Base-by-base conservation (phyloP, 1,140 invertebrate species). In the Bombyx mandarina region DNA sequence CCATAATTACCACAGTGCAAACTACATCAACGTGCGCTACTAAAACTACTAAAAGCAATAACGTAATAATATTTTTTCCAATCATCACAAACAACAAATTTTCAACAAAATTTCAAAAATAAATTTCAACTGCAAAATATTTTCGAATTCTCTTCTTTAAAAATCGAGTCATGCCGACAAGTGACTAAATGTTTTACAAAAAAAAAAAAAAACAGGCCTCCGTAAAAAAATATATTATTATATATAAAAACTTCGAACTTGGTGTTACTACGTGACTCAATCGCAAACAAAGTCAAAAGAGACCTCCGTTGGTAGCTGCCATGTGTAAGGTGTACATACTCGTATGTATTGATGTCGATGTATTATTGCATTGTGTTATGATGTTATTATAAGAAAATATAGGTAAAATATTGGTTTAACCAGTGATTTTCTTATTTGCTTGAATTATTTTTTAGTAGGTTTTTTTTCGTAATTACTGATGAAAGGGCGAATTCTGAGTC, bases 221-320 rank as follows among this genome's bases (percentile, higher is more conserved):
- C 63, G 69, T 69, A 71, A 63, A 58, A 61, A 63, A 61, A 63
- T 67, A 75, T 63, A 62, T 18, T 18, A 18, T 18, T 18, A 18
- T 57, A 56, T 49, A 47, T 51, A 59, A 63, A 60, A 66, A 65
- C 62, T 65, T 63, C 63, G 51, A 65, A 56, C 59, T 52, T 57
- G 65, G 52, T 59, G 46, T 54, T 61, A 65, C 65, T 79, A 77
- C 67, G 69, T 79, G 73, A 69, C 68, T 68, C 61, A 71, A 73
- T 69, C 60, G 63, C 49, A 66, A 65, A 63, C 62, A 71, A 75
- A 60, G 66, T 69, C 67, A 53, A 64, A 69, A 69, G 69, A 63
- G 60, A 69, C 57, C 53, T 44, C 57, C 73, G 71, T 70, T 18
- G 71, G 69, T 72, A 72, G 68, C 67, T 61, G 68, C 68, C 73